Evolutionary conservation across 2,113 vertebrate species (phyloP), one percentile per base, ranked within the genome.

Genomic region (Pomatostomus ruficeps): DNA sequence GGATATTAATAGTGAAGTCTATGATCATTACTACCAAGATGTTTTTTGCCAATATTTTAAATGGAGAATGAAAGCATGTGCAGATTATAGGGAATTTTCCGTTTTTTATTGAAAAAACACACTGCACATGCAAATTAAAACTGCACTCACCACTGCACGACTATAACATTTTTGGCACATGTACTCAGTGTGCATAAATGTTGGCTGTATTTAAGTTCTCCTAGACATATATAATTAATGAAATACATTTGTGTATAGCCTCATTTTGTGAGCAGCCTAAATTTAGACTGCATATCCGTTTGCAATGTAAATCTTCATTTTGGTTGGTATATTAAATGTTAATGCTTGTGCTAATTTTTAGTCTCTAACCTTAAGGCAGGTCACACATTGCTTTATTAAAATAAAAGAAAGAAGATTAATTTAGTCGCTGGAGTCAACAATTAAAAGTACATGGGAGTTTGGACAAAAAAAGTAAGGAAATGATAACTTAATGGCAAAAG

Each of bases 401-500:
- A 91, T 88, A 85, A 88, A 91, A 85, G 87, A 89, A 95, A 88
- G 84, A 82, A 93, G 90, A 94, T 93, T 95, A 97, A 97, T 78
- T 80, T 95, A 92, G 51, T 96, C 58, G 4, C 93, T 54, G 75
- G 92, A 97, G 91, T 96, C 96, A 97, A 95, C 97, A 94, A 98
- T 94, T 97, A 90, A 97, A 97, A 95, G 85, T 93, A 91, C 86
- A 51, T 88, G 61, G 74, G 93, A 85, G 80, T 76, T 91, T 73
- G 76, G 74, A 82, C 82, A 91, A 93, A 91, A 94, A 94, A 92
- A 94, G 67, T 79, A 95, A 97, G 95, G 96, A 97, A 97, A 96
- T 96, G 95, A 96, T 97, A 97, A 96, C 95, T 97, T 97, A 96
- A 97, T 97, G 95, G 95, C 91, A 97, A 97, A 96, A 97, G 78